Base-by-base conservation (phyloP, 2,797 vertebrate genomes). In the Sebastes iracundus region DNA sequence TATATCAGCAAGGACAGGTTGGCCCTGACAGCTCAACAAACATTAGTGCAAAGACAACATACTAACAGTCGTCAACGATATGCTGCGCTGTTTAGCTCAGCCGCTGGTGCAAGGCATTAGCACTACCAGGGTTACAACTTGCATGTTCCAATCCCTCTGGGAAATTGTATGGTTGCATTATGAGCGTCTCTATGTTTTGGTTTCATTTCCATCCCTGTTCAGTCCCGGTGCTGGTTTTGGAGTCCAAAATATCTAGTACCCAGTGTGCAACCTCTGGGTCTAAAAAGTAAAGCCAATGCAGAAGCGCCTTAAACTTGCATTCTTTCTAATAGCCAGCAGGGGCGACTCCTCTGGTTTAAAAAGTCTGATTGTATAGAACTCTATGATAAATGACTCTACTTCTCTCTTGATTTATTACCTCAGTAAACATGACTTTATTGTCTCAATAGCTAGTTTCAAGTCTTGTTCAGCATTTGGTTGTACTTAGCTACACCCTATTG, bases 1-100 rank as follows among this genome's bases (percentile, higher is more conserved):
- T 75, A 10, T 75, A 65, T 76, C 55, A 71, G 64, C 20, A 69
- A 81, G 72, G 68, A 64, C 52, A 20, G 14, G 52, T 23, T 53
- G 18, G 12, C 20, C 22, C 38, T 13, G 61, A 53, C 14, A 22
- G 60, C 20, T 79, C 18, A 76, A 5, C 27, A 81, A 79, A 79
- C 76, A 77, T 28, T 8, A 20, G 55, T 13, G n/a, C 61, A 75
- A 62, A 61, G 28, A 53, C 35, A 58, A 35, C 23, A 16, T 6
- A 16, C 33, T 6, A 3, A 22, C 30, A 52, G 11, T n/a, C 1
- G 4, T 3, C 1, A 0, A 20, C 22, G 2, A 66, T 12, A 7
- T 33, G 23, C 16, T 28, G 27, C 25, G 6, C 58, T 35, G 18
- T 77, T 69, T n/a, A 25, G 6, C 27, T 65, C 16, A 55, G 33